Percentiles rank a stretch among this genome's conserved stretches.
phyloP scores from a whole-genome alignment of 92 coral and sea anemone genomes.

The Micromussa lordhowensis region DNA sequence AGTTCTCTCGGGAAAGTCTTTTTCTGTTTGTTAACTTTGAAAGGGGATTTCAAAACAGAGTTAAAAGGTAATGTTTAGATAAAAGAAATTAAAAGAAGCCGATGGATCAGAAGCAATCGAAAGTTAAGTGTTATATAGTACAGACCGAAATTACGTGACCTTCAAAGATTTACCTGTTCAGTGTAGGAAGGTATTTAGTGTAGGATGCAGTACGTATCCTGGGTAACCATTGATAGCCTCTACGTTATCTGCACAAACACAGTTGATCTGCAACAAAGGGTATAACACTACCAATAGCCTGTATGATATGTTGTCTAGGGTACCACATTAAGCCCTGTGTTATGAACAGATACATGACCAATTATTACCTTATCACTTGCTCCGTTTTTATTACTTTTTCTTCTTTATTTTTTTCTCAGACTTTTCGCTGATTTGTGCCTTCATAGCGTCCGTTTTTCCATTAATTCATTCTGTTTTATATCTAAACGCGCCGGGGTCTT shows the following conservation, averaged over 20 bases:
- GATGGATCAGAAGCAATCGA: not conserved
- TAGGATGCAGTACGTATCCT: not conserved
- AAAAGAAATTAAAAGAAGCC: not conserved
- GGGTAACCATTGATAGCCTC: not conserved
- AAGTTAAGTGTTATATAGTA: not conserved
- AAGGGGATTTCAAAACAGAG: not conserved
- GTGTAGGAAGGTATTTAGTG: not conserved
- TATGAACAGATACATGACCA: not conserved
- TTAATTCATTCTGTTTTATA: not conserved
- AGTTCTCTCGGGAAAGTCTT: not conserved
- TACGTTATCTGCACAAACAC: conserved; percentile 1
- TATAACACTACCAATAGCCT: not conserved
- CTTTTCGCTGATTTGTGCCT: not conserved
- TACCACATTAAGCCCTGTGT: not conserved
- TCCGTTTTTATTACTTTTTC: not conserved
- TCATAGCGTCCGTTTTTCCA: not conserved
- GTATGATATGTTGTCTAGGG: not conserved
- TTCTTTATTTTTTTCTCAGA: not conserved
- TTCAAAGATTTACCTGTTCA: not conserved
- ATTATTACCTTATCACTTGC: not conserved
- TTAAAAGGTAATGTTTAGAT: not conserved
- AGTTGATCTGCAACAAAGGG: not conserved
- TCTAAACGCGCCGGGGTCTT: not conserved
- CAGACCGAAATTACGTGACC: not conserved
- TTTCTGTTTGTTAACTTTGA: not conserved